These are phyloP conservation scores for Onychomys leucogaster DNA, from an alignment of 2,797 vertebrate species.

Conservation along the genomic window DNA sequence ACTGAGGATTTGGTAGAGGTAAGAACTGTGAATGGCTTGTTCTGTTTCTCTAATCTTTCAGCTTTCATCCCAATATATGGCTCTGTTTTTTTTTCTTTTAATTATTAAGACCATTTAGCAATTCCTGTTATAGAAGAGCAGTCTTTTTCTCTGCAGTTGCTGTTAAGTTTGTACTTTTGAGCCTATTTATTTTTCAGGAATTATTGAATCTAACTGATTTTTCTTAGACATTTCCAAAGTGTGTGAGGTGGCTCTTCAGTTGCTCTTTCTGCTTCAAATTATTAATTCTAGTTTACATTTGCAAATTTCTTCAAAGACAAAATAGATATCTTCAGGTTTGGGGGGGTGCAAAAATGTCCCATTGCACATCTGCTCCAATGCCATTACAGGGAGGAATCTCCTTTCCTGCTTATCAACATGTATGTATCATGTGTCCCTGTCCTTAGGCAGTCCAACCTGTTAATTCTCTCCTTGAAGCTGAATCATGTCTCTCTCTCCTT, in stretches of 20 bases:
- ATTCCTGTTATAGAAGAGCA: neutral
- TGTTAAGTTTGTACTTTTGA: neutral
- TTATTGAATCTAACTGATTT: neutral
- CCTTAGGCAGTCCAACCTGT: neutral
- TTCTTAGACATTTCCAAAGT: neutral
- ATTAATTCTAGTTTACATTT: conserved; percentile 40
- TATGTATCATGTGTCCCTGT: neutral
- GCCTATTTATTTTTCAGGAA: conserved; percentile 15
- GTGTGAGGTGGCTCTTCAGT: neutral
- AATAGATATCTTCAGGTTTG: neutral
- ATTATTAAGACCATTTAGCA: too few relatives aligned
- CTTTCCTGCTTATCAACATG: rapidly evolving
- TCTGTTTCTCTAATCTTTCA: too few relatives aligned
- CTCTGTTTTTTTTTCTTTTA: too few relatives aligned
- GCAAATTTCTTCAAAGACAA: conserved; percentile 59
- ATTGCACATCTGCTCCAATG: neutral
- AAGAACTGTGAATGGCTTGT: too few relatives aligned
- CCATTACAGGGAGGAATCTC: too few relatives aligned
- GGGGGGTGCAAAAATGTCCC: neutral
- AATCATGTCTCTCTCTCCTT: neutral
- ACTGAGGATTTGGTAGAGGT: too few relatives aligned
- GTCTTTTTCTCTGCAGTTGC: neutral
- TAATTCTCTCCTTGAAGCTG: neutral
- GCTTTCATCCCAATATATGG: too few relatives aligned
- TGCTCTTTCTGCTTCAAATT: conserved; percentile 22